Base-by-base conservation (phyloP, 2,113 vertebrate species). In the Empidonax traillii region DNA sequence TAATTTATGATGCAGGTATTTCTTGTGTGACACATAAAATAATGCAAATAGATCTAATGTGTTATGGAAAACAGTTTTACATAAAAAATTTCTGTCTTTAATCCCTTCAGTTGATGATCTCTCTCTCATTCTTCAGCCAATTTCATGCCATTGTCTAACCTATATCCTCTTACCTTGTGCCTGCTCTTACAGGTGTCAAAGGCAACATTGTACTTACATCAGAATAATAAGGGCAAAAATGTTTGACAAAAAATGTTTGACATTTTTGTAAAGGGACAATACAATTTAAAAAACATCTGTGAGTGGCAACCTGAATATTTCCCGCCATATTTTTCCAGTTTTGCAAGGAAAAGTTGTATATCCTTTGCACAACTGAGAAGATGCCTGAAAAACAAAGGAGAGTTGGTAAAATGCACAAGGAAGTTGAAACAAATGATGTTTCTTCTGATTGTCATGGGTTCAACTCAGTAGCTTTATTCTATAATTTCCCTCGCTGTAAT, bases 381-480 rank as follows among this genome's bases (percentile, higher is more conserved):
- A 58, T 51, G 35, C 12, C 16, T 67, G 44, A 59, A 74, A 92
- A 94, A n/a, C 35, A 75, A 22, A 41, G 10, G 14, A 47, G 16
- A 72, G 18, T 0, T 52, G 15, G 31, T 39, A 91, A 96, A 87
- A 73, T 0, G 1, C 41, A 49, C 28, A 76, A 41, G 44, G 6
- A 82, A 72, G n/a, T 63, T 76, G 69, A 75, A 75, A 66, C 0
- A 30, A 21, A 39, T 66, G 8, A 28, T 86, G 28, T 1, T 53
- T 24, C 21, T 67, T 67, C 56, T 63, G 47, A 30, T 31, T 78
- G 55, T 46, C n/a, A 21, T 0, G 0, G 3, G 0, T 58, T 68
- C 27, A 49, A 3, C 12, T 75, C 37, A 8, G 31, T 43, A 93
- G 27, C 4, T 80, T 53, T 51, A 43, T 18, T 52, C 25, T 22